A percentile compares a stretch with the other conserved stretches of the same genome.
Evolutionary conservation across 2,113 vertebrate species (phyloP).

Genomic region (Cyphomyrus plagiostoma): DNA sequence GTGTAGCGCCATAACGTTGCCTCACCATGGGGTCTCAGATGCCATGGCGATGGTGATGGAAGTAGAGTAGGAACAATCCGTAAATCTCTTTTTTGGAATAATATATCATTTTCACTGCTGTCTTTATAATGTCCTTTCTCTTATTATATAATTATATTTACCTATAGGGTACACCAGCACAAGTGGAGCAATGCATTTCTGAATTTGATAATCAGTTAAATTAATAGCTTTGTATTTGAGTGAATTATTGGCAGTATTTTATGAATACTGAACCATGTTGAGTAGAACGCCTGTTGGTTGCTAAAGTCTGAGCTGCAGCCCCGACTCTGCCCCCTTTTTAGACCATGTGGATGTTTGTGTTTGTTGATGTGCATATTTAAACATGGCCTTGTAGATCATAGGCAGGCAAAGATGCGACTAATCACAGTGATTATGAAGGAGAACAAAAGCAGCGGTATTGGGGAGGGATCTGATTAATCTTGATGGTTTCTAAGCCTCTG

Average conservation of each 20-base stretch:
- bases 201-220: background rate
- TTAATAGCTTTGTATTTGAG: background rate
- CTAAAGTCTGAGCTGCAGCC: background rate
- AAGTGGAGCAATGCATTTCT: background rate
- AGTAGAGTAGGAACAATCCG: background rate
- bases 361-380: background rate
- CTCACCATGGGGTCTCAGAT: background rate
- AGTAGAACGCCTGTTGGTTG: background rate
- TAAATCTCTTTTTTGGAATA: background rate
- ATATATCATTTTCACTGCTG: background rate
- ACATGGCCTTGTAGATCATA: background rate
- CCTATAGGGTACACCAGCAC: background rate
- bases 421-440: background rate
- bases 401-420: background rate
- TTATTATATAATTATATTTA: background rate
- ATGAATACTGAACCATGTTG: background rate
- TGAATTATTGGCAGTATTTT: background rate
- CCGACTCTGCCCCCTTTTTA: background rate
- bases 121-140: background rate
- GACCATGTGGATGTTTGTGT: background rate
- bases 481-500: background rate
- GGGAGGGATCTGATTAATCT: constrained; percentile 9
- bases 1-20: background rate
- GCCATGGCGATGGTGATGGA: constrained; percentile 12
- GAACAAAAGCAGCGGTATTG: background rate